phyloP scores from a whole-genome alignment of 2,113 vertebrate species.

The Abramis brama region DNA sequence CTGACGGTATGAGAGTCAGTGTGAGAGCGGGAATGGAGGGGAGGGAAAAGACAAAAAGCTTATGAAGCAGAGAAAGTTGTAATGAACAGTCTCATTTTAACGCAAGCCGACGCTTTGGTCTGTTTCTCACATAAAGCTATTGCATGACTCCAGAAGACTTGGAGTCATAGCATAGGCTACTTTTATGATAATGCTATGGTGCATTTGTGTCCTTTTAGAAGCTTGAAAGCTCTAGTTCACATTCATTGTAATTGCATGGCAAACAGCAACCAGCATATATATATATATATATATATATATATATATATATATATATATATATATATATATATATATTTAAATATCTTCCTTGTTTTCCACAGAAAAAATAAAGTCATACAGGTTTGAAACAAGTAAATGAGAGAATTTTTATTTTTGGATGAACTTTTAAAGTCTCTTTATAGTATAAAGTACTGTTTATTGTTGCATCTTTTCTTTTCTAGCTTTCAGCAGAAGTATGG shows the following conservation, averaged over 20 bases:
- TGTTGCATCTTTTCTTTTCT: too few relatives aligned
- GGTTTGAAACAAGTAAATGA: background rate
- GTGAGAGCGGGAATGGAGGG: background rate
- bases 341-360: background rate
- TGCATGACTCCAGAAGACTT: background rate
- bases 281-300: too few relatives aligned
- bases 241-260: background rate
- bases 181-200: background rate
- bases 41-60: background rate
- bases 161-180: background rate
- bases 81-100: background rate
- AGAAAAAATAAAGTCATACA: too few relatives aligned
- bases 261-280: background rate
- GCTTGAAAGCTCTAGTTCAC: background rate
- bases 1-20: slow-evolving; percentile 16
- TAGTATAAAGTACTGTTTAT: background rate
- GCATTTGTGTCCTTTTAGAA: background rate
- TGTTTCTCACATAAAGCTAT: background rate
- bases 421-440: background rate
- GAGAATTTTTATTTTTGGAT: background rate
- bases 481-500: background rate
- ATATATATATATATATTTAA: too few relatives aligned
- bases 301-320: too few relatives aligned
- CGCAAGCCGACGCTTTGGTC: background rate
- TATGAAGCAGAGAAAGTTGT: background rate